phyloP scores from a whole-genome alignment of 1,140 invertebrate species.

The Caenorhabditis brenneri region DNA sequence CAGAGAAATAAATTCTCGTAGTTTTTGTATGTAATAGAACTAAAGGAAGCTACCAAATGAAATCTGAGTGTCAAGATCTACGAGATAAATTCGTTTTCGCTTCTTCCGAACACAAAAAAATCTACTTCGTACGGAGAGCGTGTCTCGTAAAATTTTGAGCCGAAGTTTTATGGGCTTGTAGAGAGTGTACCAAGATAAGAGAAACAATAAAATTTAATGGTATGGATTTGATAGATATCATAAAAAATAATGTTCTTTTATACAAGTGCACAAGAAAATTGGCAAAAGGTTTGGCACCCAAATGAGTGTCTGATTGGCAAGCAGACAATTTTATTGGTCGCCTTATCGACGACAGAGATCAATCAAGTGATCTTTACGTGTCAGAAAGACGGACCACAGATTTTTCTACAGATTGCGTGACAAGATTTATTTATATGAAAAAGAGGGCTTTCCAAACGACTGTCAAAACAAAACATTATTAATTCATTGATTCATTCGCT shows the following conservation, averaged over 20 bases:
- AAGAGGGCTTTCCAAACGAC: too few species aligned
- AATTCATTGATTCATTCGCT: not conserved
- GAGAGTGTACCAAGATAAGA: not conserved
- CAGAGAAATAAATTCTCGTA: not conserved
- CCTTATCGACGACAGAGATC: not conserved
- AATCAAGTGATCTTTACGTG: not conserved
- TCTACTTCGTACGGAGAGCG: not conserved
- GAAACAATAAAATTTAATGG: conserved; percentile 15
- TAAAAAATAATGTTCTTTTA: conserved; percentile 25
- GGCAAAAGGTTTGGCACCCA: not conserved
- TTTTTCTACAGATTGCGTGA: too few species aligned
- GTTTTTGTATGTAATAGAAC: not conserved
- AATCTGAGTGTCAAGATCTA: too few species aligned
- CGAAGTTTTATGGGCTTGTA: conserved; percentile 19
- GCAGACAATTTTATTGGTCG: not conserved
- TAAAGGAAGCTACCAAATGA: not conserved
- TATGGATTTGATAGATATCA: conserved; percentile 38
- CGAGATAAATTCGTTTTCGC: not conserved
- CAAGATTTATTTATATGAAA: too few species aligned
- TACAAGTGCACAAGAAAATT: conserved; percentile 12
- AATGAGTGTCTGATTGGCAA: not conserved
- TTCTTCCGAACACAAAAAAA: not conserved
- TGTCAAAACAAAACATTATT: too few species aligned
- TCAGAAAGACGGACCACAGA: not conserved
- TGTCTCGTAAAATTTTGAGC: conserved; percentile 34